phyloP scores from a whole-genome alignment of 1,140 invertebrate species.

The Bemisia tabaci region DNA sequence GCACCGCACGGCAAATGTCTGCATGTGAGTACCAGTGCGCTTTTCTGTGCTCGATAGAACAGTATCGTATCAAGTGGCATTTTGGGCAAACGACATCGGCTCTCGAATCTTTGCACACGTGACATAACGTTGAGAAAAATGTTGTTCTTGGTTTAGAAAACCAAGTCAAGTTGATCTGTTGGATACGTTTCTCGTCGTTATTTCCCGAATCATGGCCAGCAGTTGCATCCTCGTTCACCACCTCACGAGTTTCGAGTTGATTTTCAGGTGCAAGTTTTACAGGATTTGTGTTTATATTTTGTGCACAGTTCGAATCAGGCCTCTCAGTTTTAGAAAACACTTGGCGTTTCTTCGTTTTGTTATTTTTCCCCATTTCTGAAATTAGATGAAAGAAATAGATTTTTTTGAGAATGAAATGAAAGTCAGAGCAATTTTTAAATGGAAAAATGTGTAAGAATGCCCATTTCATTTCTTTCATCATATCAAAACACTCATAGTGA shows the following conservation, averaged over 20 bases:
- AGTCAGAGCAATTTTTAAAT: no score
- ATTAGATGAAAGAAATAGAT: background rate
- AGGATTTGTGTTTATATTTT: background rate
- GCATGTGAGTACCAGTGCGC: conserved; percentile 32
- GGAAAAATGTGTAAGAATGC: background rate
- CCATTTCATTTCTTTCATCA: background rate
- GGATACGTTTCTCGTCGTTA: background rate
- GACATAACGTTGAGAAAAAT: background rate
- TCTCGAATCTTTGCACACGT: conserved; percentile 1
- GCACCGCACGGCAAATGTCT: conserved; percentile 31
- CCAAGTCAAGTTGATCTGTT: background rate
- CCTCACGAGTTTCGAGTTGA: background rate
- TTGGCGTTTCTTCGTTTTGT: background rate
- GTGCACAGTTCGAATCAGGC: no score
- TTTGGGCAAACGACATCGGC: conserved; percentile 26
- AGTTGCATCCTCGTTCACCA: background rate
- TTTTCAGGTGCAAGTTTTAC: background rate
- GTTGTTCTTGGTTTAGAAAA: background rate
- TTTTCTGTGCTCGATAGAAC: conserved; percentile 33
- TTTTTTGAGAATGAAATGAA: background rate
- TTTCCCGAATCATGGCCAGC: background rate
- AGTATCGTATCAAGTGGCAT: conserved; percentile 41
- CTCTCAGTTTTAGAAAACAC: background rate
- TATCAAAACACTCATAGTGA: no score
- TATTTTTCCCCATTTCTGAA: background rate